A percentile compares a stretch with the other conserved stretches of the same genome.
Evolutionary conservation across 2,113 vertebrate species (phyloP).

Genomic region (Cyanoderma ruficeps): DNA sequence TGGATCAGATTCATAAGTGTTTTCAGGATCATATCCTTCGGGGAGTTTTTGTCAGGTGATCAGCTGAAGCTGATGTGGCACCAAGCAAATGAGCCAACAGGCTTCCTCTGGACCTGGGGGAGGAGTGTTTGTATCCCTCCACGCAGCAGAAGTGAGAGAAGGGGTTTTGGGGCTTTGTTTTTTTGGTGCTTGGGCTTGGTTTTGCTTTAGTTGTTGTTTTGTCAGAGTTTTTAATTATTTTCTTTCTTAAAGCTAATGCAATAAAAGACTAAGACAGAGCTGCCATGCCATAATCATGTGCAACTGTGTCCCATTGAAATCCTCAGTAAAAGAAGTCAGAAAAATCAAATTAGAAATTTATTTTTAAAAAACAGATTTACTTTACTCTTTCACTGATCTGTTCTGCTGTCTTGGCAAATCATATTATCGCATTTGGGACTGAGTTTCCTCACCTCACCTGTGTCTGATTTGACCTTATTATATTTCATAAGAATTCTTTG

Average conservation of each 20-base stretch:
- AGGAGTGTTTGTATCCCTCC: not conserved
- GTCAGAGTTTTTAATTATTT: not conserved
- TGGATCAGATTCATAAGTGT: not conserved
- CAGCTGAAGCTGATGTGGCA: not conserved
- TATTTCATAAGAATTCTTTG: not conserved
- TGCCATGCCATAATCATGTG: not conserved
- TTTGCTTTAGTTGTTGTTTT: not conserved
- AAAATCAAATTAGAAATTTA: not conserved
- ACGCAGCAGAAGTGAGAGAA: not conserved
- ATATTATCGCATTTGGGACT: not conserved
- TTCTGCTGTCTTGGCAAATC: not conserved
- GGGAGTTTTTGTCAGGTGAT: not conserved
- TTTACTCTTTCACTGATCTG: not conserved
- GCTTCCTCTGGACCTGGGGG: not conserved
- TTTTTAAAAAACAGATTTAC: not conserved
- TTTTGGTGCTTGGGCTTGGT: not conserved
- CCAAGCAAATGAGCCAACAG: not conserved
- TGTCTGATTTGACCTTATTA: not conserved
- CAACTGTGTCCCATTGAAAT: not conserved
- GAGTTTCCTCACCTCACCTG: not conserved
- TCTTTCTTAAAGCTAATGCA: not conserved
- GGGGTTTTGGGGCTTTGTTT: fast-evolving
- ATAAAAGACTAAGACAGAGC: not conserved
- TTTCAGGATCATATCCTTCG: not conserved
- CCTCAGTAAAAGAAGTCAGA: not conserved